Percentiles rank a stretch among this genome's conserved stretches.
Conservation (phyloP, 2,888 invertebrate genomes). For the Nasonia oneida region DNA sequence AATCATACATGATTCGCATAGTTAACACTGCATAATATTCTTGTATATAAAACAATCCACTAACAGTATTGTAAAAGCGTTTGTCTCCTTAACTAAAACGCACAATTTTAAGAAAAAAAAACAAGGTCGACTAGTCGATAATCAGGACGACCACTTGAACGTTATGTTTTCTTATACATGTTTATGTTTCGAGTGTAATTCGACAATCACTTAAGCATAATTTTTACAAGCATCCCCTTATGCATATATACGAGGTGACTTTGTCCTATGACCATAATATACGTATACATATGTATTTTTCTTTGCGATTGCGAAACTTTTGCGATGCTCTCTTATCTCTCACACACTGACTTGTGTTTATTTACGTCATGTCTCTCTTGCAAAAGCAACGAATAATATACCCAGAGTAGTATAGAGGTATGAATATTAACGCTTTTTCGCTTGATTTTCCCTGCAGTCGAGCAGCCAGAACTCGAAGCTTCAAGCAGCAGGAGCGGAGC, state of each 20-base stretch:
- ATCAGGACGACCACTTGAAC: slow-evolving; percentile 50
- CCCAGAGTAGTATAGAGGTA: background rate
- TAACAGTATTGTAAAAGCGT: background rate
- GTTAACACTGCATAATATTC: slow-evolving; percentile 9
- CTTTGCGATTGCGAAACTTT: slow-evolving; percentile 53
- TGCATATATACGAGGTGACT: slow-evolving; percentile 37
- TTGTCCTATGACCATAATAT: slow-evolving; percentile 32
- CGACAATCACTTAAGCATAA: slow-evolving; percentile 43
- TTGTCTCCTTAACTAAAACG: background rate
- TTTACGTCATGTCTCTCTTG: slow-evolving; percentile 16
- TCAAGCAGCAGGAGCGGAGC: slow-evolving; percentile 71
- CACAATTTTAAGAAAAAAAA: background rate
- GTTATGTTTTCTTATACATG: slow-evolving; percentile 40
- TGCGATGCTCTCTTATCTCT: slow-evolving; percentile 37
- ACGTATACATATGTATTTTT: background rate
- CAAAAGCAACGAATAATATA: background rate
- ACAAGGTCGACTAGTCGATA: slow-evolving; percentile 25
- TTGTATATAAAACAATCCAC: slow-evolving; percentile 18
- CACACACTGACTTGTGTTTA: slow-evolving; percentile 32
- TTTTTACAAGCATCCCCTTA: slow-evolving; percentile 42
- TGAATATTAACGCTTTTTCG: slow-evolving; percentile 7
- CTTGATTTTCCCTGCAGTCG: slow-evolving; percentile 61
- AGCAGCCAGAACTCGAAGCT: slow-evolving; percentile 72
- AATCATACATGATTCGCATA: background rate
- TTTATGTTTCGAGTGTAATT: slow-evolving; percentile 52